Base-by-base conservation (phyloP, 2,113 vertebrate genomes). In the Anser cygnoides region DNA sequence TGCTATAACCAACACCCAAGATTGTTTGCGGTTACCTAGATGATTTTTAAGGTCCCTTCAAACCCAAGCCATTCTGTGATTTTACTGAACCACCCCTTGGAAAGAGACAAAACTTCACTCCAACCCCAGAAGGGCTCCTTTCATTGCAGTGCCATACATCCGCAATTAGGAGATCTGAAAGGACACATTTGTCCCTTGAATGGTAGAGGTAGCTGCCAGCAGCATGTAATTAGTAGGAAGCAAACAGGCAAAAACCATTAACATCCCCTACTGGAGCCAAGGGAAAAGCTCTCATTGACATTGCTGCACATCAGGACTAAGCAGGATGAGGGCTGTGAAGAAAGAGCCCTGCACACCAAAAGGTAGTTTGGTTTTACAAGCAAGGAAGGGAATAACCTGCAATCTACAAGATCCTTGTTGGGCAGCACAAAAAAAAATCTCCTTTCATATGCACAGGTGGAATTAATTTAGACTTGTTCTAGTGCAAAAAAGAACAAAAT, bases 401-500 rank as follows among this genome's bases (percentile, higher is more conserved):
- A 79, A 39, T 18, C 44, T 76, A 35, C 49, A 87, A 68, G 33
- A 76, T 82, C 31, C 67, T n/a, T 79, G 29, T 77, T 76, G 84
- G 25, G 33, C n/a, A 81, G 62, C 49, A 76, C 33, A 49, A 81
- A 92, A 68, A 50, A 22, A 57, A 68, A 68, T 84, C 81, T 35
- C 52, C 70, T 89, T 87, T 96, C 74, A 91, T 78, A 81, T 91
- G 57, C 49, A 66, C 70, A 87, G 62, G 66, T 95, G 91, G 74
- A 54, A 87, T 91, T 65, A 78, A 91, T 95, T 84, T 66, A 26
- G 33, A 50, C 76, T 95, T 82, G 25, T n/a, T 84, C 31, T 80
- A 50, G 25, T 46, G 15, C 2, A 88, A 63, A 86, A 63, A n/a
- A 37, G 21, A 68, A 43, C 37, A 23, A 76, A 93, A 89, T n/a